Evolutionary conservation across 2,888 invertebrate genomes (phyloP), one percentile per base, ranked within the genome.

Genomic region (Aphidoletes aphidimyza): DNA sequence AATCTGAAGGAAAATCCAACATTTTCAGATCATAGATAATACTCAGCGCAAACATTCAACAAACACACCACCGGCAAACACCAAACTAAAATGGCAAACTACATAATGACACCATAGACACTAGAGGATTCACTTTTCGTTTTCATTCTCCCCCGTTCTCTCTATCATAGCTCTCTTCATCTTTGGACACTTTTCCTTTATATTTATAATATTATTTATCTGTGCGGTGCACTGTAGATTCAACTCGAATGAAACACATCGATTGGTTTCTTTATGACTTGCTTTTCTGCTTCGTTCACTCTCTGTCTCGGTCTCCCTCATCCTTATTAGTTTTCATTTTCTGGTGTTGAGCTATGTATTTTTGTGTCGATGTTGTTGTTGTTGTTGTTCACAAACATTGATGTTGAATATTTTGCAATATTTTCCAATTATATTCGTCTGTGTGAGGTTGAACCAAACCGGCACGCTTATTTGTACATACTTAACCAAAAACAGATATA

Each of bases 101-200:
- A 69, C n/a, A 69, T 69, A 69, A 69, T 69, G 69, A 69, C 69
- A 69, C 34, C 69, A 69, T 69, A 69, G 69, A 69, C 69, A 69
- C 69, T 69, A 69, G 69, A 69, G 69, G 34, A 69, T 69, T 69
- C 69, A 14, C n/a, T 54, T 26, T 26, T 54, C 54, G 6, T 54
- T 26, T 22, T 54, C 1, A 8, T 54, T 54, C 26, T 54, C 54
- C 26, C 22, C 54, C 54, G 11, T 19, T 54, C 54, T 26, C 54
- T 26, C 5, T n/a, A n/a, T 54, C 26, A 0, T 11, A 22, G 6
- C 54, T 26, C 26, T 19, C 54, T 8, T 54, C 54, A 54, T 54
- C 54, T 54, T 54, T 54, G 47, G 47, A 47, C 19, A 47, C 47
- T 26, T 54, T 54, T 54, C n/a, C n/a, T n/a, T n/a, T n/a, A n/a